Evolutionary conservation across 37 sponge, comb jelly and placozoan species (phyloP).

Genomic region (Bolinopsis microptera): DNA sequence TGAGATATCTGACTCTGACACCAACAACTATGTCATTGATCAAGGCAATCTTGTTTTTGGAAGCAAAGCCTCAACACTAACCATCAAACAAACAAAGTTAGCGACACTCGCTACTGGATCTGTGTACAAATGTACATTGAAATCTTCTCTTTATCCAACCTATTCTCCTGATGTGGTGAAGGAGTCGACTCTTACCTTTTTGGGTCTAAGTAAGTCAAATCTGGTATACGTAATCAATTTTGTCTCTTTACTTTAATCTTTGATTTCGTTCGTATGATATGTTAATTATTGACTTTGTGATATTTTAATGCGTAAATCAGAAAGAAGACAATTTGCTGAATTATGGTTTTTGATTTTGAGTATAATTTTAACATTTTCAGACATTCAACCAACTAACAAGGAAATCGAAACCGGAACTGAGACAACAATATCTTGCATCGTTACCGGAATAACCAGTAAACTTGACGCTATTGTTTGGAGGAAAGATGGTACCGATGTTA

Average conservation of each 20-base stretch:
- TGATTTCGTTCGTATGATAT: too few relatives aligned
- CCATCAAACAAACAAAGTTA: background rate
- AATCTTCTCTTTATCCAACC: background rate
- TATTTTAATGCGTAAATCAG: too few relatives aligned
- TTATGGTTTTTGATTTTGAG: too few relatives aligned
- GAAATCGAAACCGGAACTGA: background rate
- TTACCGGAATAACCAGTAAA: background rate
- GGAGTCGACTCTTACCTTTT: background rate
- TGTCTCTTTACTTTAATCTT: too few relatives aligned
- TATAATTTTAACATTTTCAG: background rate
- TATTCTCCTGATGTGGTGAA: background rate
- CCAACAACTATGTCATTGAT: constrained; percentile 4
- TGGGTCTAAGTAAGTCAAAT: background rate
- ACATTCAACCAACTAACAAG: background rate
- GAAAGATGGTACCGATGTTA: background rate
- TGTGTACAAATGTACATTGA: background rate
- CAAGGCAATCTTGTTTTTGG: background rate
- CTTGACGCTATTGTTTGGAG: background rate
- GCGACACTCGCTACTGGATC: background rate
- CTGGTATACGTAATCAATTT: too few relatives aligned
- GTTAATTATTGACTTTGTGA: too few relatives aligned
- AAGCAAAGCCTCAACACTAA: background rate
- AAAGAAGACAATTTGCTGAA: too few relatives aligned
- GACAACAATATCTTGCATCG: background rate
- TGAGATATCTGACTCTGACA: background rate